Percentiles rank a stretch among this genome's conserved stretches.
Evolutionary conservation across 2,888 invertebrate species (phyloP).

Genomic region (Agriopis leucophaearia): DNA sequence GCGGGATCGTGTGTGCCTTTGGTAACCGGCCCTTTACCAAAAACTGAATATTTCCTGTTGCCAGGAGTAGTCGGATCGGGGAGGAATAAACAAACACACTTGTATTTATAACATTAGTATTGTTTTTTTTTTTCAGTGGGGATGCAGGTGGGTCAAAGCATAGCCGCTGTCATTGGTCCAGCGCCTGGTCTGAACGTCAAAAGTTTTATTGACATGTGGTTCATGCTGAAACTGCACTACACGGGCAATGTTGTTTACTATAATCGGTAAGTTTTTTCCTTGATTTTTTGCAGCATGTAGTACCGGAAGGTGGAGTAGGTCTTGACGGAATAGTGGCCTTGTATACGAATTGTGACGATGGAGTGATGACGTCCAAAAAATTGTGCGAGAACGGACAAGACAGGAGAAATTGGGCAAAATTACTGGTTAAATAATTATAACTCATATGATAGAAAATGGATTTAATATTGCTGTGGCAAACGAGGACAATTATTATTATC

Average conservation of each 20-base stretch:
- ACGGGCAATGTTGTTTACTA: conserved; percentile 70
- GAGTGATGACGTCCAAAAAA: not conserved
- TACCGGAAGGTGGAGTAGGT: not conserved
- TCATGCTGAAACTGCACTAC: conserved; percentile 68
- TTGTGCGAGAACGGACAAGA: not conserved
- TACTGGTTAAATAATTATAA: not conserved
- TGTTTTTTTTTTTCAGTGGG: conserved; percentile 56
- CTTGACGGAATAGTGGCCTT: not conserved
- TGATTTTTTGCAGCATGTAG: not conserved
- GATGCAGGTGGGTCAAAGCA: conserved; percentile 69
- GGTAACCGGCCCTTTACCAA: too few relatives aligned
- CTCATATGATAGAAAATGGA: not conserved
- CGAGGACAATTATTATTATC: not conserved
- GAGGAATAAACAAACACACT: too few relatives aligned
- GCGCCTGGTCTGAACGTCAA: conserved; percentile 65
- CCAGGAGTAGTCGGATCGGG: too few relatives aligned
- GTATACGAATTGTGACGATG: not conserved
- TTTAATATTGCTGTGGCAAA: not conserved
- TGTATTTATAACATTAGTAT: not conserved
- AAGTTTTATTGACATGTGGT: conserved; percentile 77
- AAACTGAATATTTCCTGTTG: too few relatives aligned
- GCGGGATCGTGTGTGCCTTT: too few relatives aligned
- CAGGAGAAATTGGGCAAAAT: not conserved
- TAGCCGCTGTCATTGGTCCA: conserved; percentile 67
- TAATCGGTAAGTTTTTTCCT: conserved; percentile 65